phyloP scores from a whole-genome alignment of 2,888 invertebrate genomes.

The Tortricodes alternella region DNA sequence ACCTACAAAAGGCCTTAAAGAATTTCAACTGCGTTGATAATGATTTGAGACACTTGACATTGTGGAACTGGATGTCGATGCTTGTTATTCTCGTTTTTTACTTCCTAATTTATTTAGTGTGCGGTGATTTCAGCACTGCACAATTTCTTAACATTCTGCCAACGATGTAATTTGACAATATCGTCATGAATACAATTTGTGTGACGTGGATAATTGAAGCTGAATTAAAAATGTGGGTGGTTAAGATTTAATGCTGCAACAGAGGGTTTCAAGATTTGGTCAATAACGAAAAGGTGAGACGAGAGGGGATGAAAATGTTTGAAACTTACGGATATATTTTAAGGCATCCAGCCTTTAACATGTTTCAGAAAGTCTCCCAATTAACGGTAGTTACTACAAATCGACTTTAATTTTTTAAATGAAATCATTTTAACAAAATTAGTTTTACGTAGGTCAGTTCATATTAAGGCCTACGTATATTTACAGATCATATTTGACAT shows the following conservation, averaged over 20 bases:
- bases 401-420: no score
- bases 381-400: neutral
- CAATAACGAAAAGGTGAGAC: neutral
- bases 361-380: neutral
- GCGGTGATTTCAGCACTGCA: neutral
- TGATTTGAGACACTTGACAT: neutral
- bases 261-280: neutral
- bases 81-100: neutral
- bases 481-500: no score
- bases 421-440: no score
- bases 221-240: constrained; percentile 5
- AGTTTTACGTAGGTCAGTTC: no score
- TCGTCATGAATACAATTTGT: neutral
- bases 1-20: constrained; percentile 1
- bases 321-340: constrained; percentile 1
- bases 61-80: constrained; percentile 2
- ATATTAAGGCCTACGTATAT: no score
- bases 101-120: neutral
- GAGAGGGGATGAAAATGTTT: neutral
- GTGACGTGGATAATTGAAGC: constrained; percentile 3
- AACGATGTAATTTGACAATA: neutral
- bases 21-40: neutral
- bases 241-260: neutral
- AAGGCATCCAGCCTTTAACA: neutral
- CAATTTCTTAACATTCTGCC: neutral